Evolutionary conservation across 2,797 vertebrate genomes (phyloP), one percentile per base, ranked within the genome.

Genomic region (Hippopotamyrus pictus): DNA sequence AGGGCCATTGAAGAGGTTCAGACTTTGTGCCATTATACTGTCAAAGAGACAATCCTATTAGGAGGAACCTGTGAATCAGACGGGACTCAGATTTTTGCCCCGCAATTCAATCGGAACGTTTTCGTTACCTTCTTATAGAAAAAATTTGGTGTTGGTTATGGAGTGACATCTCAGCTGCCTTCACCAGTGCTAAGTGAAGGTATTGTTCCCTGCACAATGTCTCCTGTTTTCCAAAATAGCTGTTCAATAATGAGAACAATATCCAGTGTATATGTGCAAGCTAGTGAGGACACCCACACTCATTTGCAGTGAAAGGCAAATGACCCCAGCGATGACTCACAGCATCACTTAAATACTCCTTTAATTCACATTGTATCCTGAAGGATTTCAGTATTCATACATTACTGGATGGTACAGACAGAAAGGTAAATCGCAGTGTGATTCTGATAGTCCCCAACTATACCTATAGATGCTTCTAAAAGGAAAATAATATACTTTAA

Each of bases 271-370:
- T 96, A 95, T 95, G 91, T 94, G 92, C 93, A 95, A 95, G 93
- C 96, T 95, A 95, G 94, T 95, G 93, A 96, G 19, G 94, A 96
- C 95, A 94, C 95, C 95, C 95, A 96, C 96, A 95, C 94, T 96
- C 94, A 95, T 96, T 96, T 97, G 94, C 96, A 94, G 93, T 92
- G 92, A 95, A 96, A 96, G 93, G 94, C 94, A 96, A 95, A 95
- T 96, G 94, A 96, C 95, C 95, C 95, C 94, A 93, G 91, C 89
- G 91, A 93, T 96, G 96, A 96, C 94, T 96, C 95, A 96, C 89
- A 94, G 94, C 92, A 92, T 95, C 93, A 94, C 94, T 93, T 94
- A 92, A 90, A 93, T 93, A 93, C 93, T 93, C 92, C 94, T 93
- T 92, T 94, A 93, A 92, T 93, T 92, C 93, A 94, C 86, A 19